A percentile compares a stretch with the other conserved stretches of the same genome.
phyloP scores from a whole-genome alignment of 2,888 invertebrate genomes.

The Keiferia lycopersicella region DNA sequence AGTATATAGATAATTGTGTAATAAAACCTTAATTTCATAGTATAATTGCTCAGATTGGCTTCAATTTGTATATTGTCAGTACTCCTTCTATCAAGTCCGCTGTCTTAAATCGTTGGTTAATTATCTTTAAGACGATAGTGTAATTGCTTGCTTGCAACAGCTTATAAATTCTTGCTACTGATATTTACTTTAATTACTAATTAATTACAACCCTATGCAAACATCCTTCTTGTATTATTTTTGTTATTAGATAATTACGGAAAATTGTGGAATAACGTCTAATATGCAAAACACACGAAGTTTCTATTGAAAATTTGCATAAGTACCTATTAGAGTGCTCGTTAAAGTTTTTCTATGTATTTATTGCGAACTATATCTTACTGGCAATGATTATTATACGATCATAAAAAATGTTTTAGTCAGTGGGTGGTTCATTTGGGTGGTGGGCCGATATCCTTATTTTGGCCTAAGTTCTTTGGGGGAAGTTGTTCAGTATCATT shows the following conservation, averaged over 20 bases:
- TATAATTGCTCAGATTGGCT: too few species aligned
- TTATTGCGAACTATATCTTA: too few species aligned
- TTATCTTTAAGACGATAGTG: constrained; percentile 6
- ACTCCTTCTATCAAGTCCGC: too few species aligned
- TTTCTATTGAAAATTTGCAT: neutral
- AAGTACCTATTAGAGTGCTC: neutral
- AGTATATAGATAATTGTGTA: too few species aligned
- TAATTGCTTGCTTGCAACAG: constrained; percentile 2
- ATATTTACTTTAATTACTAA: constrained; percentile 17
- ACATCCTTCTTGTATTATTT: constrained; percentile 3
- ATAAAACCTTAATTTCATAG: too few species aligned
- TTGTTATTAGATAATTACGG: neutral
- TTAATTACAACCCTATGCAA: neutral
- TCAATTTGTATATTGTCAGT: too few species aligned
- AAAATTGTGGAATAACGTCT: neutral
- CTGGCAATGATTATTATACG: too few species aligned
- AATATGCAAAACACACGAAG: neutral
- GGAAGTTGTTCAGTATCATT: too few species aligned
- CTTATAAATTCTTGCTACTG: constrained; percentile 9
- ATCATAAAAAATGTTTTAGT: too few species aligned
- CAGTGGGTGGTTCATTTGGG: too few species aligned
- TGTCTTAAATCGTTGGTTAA: neutral
- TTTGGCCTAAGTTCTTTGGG: too few species aligned
- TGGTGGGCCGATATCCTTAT: too few species aligned
- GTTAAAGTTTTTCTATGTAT: neutral